These are phyloP conservation scores for Halesus radiatus DNA, from an alignment of 1,140 invertebrate genomes.

Conservation along the genomic window DNA sequence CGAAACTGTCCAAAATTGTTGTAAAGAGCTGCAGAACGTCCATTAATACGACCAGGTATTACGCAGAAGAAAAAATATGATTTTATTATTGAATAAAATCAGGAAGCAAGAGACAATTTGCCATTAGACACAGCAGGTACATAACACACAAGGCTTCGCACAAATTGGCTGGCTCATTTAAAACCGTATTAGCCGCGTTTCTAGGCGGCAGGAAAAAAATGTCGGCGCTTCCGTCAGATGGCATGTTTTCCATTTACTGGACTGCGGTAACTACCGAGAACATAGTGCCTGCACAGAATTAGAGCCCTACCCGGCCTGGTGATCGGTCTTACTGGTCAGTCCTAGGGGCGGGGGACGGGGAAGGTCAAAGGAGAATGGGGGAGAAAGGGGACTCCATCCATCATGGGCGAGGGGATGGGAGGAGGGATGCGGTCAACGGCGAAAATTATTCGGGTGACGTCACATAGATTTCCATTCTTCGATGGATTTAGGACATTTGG, in stretches of 20 bases:
- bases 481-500: not conserved
- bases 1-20: too few relatives aligned
- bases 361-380: too few relatives aligned
- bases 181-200: too few relatives aligned
- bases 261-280: not conserved
- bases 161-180: too few relatives aligned
- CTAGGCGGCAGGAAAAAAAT: not conserved
- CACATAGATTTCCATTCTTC: not conserved
- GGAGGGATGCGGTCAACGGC: slow-evolving; percentile 11
- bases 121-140: too few relatives aligned
- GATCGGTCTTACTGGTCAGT: slow-evolving; percentile 15
- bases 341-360: not conserved
- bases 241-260: slow-evolving; percentile 13
- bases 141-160: too few relatives aligned
- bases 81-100: too few relatives aligned
- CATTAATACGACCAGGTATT: too few relatives aligned
- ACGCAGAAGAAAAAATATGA: too few relatives aligned
- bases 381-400: too few relatives aligned
- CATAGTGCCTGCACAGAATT: not conserved
- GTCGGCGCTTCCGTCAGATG: not conserved
- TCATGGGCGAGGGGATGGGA: not conserved
- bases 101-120: too few relatives aligned
- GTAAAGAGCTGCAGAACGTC: too few relatives aligned
- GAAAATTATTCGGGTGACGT: slow-evolving; percentile 29
- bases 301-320: not conserved